Evolutionary conservation across 2,113 vertebrate species (phyloP).

Genomic region (Aspiorhynchus laticeps): DNA sequence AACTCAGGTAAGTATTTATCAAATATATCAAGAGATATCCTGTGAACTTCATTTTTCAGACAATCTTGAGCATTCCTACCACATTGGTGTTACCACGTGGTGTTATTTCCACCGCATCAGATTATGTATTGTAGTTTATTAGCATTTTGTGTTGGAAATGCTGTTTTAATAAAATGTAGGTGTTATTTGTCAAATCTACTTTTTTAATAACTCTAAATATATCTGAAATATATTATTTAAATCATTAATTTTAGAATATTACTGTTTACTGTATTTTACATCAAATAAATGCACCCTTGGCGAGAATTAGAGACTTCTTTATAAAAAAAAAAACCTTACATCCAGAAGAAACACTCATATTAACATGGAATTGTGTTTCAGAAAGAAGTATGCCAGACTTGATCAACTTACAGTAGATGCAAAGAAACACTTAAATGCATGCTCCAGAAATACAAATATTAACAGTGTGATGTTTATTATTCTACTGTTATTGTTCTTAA

Average conservation of each 20-base stretch:
- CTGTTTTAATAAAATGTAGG: not conserved
- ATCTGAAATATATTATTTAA: not conserved
- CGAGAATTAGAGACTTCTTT: not conserved
- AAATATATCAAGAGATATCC: not conserved
- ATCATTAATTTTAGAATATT: not conserved
- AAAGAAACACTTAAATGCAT: not conserved
- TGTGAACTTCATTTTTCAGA: not conserved
- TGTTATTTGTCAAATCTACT: not conserved
- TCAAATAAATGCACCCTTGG: not conserved
- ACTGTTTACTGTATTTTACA: not conserved
- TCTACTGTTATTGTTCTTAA: conserved; percentile 1
- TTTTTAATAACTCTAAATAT: not conserved
- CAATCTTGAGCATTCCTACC: not conserved
- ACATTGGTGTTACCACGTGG: too few species aligned
- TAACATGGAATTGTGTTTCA: not conserved
- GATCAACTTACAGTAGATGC: not conserved
- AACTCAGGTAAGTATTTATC: not conserved
- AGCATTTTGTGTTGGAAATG: not conserved
- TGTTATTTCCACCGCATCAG: not conserved
- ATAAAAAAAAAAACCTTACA: not conserved
- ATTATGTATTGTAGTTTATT: not conserved
- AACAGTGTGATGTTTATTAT: not conserved
- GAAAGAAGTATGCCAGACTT: not conserved
- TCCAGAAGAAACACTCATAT: not conserved
- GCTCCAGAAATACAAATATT: not conserved